Evolutionary conservation across 2,888 invertebrate genomes (phyloP).

Genomic region (Cenopis cana): DNA sequence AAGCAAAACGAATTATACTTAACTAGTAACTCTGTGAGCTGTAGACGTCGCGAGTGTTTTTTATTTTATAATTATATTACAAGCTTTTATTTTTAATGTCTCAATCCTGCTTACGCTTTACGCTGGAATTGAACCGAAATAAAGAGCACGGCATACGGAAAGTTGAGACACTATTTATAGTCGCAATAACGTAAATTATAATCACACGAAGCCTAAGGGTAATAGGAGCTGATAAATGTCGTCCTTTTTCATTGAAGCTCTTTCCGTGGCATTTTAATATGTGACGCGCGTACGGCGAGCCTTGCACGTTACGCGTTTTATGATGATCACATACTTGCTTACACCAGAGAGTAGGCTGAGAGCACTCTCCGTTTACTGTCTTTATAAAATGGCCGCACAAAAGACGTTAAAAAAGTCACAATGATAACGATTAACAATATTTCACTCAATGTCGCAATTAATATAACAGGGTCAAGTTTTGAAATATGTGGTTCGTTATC

Average conservation of each 20-base stretch:
- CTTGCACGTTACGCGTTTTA: slow-evolving; percentile 44
- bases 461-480: too few relatives aligned
- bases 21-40: too few relatives aligned
- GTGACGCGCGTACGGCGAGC: slow-evolving; percentile 42
- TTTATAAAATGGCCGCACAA: background rate
- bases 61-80: too few relatives aligned
- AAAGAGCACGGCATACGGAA: background rate
- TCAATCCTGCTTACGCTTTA: too few relatives aligned
- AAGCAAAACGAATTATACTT: too few relatives aligned
- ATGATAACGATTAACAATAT: too few relatives aligned
- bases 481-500: too few relatives aligned
- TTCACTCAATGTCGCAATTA: too few relatives aligned
- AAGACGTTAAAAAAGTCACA: too few relatives aligned
- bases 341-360: slow-evolving; percentile 30
- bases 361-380: background rate
- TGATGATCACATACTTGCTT: slow-evolving; percentile 45
- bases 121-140: too few relatives aligned
- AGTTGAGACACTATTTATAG: background rate
- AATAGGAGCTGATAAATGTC: slow-evolving; percentile 36
- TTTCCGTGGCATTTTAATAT: slow-evolving; percentile 42
- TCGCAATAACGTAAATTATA: slow-evolving; percentile 8
- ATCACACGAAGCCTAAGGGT: slow-evolving; percentile 14
- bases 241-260: slow-evolving; percentile 35
- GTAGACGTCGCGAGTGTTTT: too few relatives aligned
- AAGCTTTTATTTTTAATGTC: too few relatives aligned